Percentiles rank a stretch among this genome's conserved stretches.
These are phyloP conservation scores for Sebastes itinus DNA, from an alignment of 2,797 vertebrate species.

Conservation along the genomic window DNA sequence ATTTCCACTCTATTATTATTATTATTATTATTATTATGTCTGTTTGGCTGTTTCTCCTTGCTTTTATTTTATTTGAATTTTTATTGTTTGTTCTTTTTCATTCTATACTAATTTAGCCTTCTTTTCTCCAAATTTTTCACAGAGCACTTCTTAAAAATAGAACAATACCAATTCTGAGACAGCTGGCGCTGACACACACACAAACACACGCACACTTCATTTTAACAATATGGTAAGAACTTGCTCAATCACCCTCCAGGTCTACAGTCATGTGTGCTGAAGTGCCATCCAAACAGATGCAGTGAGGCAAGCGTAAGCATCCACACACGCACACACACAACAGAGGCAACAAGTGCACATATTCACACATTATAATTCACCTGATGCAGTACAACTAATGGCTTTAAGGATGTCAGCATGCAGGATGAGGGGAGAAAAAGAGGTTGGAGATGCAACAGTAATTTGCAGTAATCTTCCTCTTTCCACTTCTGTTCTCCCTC, in stretches of 20 bases:
- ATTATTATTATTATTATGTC: too few relatives aligned
- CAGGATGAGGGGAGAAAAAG: not conserved
- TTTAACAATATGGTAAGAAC: slow-evolving; percentile 32
- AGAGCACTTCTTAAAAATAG: not conserved
- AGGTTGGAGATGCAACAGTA: not conserved
- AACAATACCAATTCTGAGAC: not conserved
- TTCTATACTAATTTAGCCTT: not conserved
- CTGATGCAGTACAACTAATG: slow-evolving; percentile 24
- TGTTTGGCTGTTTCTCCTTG: too few relatives aligned
- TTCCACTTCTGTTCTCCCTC: not conserved
- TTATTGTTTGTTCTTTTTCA: not conserved
- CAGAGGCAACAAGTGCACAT: slow-evolving; percentile 42
- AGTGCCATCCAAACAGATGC: slow-evolving; percentile 41
- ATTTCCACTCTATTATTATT: too few relatives aligned
- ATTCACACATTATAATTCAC: slow-evolving; percentile 17
- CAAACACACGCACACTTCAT: not conserved
- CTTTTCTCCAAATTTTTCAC: not conserved
- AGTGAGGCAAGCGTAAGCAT: slow-evolving; percentile 9
- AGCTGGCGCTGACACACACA: not conserved
- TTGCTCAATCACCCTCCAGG: slow-evolving; percentile 35
- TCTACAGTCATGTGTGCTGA: slow-evolving; percentile 38
- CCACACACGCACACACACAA: not conserved
- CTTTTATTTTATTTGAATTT: too few relatives aligned
- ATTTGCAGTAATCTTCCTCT: not conserved
- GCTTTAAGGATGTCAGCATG: not conserved